These are phyloP conservation scores for Trachelipus rathkii DNA, from an alignment of 1,140 invertebrate genomes.

Conservation along the genomic window DNA sequence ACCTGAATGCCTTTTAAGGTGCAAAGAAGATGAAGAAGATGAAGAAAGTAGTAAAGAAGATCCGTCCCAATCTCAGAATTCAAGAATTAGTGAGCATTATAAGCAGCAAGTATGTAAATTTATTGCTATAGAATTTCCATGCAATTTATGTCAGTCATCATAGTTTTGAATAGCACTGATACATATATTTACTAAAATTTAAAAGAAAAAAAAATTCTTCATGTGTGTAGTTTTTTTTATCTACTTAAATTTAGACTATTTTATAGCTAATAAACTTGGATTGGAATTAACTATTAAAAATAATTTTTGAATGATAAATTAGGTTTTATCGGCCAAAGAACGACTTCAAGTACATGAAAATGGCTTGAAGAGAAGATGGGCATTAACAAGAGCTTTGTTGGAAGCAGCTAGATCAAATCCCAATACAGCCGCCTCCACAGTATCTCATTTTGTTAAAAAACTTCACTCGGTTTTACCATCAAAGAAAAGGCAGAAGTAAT, in stretches of 20 bases:
- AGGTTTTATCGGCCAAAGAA: constrained; percentile 12
- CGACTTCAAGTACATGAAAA: not conserved
- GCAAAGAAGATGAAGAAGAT: not conserved
- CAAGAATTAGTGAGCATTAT: not conserved
- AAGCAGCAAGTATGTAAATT: not conserved
- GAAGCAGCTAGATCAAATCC: constrained; percentile 14
- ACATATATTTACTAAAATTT: not conserved
- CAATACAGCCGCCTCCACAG: not conserved
- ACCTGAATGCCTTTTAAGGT: constrained; percentile 3
- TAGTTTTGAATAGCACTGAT: not conserved
- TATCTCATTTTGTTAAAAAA: constrained; percentile 11
- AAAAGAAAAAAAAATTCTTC: not conserved
- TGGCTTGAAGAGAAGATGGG: constrained; percentile 1
- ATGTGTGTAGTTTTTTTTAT: no score
- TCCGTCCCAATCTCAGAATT: not conserved
- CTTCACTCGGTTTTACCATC: not conserved
- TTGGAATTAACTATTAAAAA: no score
- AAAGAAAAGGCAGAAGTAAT: not conserved
- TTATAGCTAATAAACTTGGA: no score
- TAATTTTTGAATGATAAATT: not conserved
- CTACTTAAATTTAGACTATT: no score
- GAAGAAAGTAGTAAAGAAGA: not conserved
- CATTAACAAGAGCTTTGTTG: constrained; percentile 14
- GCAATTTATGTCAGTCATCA: not conserved
- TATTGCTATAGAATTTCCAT: not conserved